Conservation (phyloP, 2,888 invertebrate species). For the Melieria omissa region DNA sequence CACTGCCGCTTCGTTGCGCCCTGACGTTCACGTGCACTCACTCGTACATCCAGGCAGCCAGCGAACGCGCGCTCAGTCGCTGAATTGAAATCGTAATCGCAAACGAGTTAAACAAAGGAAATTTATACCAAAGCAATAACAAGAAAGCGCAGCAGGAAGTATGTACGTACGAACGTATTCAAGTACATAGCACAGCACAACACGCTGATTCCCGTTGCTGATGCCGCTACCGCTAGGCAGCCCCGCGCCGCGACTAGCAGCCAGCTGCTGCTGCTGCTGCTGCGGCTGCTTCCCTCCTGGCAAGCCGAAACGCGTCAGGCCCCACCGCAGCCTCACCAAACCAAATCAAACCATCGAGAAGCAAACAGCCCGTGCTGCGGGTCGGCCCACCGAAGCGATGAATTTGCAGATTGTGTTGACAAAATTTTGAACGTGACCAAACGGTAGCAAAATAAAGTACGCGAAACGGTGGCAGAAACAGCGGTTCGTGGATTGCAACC, state of each 20-base stretch:
- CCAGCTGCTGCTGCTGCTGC: too few species aligned
- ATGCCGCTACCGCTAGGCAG: background rate
- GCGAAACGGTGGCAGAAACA: slow-evolving; percentile 38
- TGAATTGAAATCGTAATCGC: slow-evolving; percentile 23
- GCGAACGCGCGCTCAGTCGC: slow-evolving; percentile 5
- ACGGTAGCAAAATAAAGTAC: slow-evolving; percentile 44
- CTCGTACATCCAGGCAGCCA: too few species aligned
- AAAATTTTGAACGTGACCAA: slow-evolving; percentile 48
- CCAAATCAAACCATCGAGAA: slow-evolving; percentile 10
- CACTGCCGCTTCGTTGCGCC: background rate
- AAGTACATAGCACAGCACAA: too few species aligned
- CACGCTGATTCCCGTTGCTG: background rate
- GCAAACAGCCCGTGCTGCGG: too few species aligned
- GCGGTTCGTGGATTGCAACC: slow-evolving; percentile 32
- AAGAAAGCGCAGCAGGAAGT: background rate
- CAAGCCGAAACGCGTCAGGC: background rate
- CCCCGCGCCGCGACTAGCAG: background rate
- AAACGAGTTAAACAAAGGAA: slow-evolving; percentile 22
- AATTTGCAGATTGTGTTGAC: slow-evolving; percentile 47
- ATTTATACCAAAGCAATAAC: slow-evolving; percentile 20
- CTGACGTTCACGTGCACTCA: too few species aligned
- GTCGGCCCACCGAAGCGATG: slow-evolving; percentile 34
- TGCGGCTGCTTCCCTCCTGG: too few species aligned
- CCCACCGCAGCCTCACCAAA: slow-evolving; percentile 1
- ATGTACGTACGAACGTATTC: background rate